phyloP scores from a whole-genome alignment of 2,113 vertebrate species.

The Podarcis cretensis region DNA sequence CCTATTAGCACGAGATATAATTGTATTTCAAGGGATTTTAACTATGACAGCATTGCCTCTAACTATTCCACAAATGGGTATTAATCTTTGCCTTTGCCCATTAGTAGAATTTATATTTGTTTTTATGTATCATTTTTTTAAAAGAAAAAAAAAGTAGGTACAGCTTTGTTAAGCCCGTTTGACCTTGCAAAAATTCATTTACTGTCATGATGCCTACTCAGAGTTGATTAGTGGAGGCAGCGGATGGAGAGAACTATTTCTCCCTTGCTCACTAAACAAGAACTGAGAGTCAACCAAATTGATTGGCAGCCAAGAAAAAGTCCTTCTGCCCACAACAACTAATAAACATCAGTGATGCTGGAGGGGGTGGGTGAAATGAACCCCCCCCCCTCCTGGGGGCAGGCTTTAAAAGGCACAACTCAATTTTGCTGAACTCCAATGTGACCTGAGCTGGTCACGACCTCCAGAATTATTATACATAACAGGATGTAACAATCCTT shows the following conservation, averaged over 20 bases:
- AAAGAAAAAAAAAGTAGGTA: neutral
- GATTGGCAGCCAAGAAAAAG: neutral
- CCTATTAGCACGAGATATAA: slow-evolving; percentile 28
- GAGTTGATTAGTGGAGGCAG: neutral
- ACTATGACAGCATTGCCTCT: neutral
- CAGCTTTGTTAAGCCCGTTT: slow-evolving; percentile 19
- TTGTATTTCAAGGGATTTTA: slow-evolving; percentile 48
- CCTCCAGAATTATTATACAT: too few relatives aligned
- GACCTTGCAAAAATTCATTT: slow-evolving; percentile 16
- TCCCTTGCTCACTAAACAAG: neutral
- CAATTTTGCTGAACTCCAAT: too few relatives aligned
- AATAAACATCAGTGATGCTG: neutral
- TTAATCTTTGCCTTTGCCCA: slow-evolving; percentile 34
- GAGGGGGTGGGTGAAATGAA: too few relatives aligned
- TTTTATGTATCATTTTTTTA: slow-evolving; percentile 11
- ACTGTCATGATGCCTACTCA: neutral
- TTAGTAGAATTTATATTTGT: slow-evolving; percentile 31
- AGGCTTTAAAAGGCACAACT: too few relatives aligned
- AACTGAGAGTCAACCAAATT: neutral
- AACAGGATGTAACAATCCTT: too few relatives aligned
- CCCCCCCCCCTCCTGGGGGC: too few relatives aligned
- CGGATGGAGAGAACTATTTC: neutral
- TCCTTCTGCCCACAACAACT: neutral
- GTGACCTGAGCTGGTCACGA: too few relatives aligned
- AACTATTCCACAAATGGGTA: slow-evolving; percentile 44